phyloP scores from a whole-genome alignment of 2,113 vertebrate genomes.

The Ursus arctos region DNA sequence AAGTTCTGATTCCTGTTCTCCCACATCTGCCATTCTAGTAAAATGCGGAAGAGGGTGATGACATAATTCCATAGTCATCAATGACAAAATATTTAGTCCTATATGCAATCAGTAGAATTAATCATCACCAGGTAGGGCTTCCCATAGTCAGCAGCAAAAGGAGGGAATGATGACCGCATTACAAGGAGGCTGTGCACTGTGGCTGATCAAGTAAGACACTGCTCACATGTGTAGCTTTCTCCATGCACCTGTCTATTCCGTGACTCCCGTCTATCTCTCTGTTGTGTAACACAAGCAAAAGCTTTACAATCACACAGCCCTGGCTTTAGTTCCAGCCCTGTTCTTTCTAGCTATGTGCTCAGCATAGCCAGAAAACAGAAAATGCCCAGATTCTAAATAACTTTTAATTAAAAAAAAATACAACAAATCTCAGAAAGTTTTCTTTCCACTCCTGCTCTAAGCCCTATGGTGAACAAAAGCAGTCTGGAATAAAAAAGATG shows the following conservation, averaged over 20 bases:
- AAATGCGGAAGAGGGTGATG: not conserved
- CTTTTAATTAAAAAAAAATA: not conserved
- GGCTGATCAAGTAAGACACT: not conserved
- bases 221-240: not conserved
- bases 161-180: not conserved
- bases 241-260: too few relatives aligned
- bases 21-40: not conserved
- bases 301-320: not conserved
- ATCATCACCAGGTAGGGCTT: not conserved
- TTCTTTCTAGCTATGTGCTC: not conserved
- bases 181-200: not conserved
- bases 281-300: not conserved
- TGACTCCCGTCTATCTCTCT: not conserved
- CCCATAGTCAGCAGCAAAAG: not conserved
- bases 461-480: not conserved
- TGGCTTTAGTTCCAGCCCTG: not conserved
- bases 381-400: conserved; percentile 37
- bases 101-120: not conserved
- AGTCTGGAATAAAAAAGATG: not conserved
- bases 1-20: not conserved
- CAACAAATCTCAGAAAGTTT: not conserved
- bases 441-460: not conserved
- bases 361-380: not conserved
- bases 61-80: not conserved
- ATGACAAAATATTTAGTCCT: not conserved